Evolutionary conservation across 2,113 vertebrate species (phyloP).

Genomic region (Smithornis capensis): DNA sequence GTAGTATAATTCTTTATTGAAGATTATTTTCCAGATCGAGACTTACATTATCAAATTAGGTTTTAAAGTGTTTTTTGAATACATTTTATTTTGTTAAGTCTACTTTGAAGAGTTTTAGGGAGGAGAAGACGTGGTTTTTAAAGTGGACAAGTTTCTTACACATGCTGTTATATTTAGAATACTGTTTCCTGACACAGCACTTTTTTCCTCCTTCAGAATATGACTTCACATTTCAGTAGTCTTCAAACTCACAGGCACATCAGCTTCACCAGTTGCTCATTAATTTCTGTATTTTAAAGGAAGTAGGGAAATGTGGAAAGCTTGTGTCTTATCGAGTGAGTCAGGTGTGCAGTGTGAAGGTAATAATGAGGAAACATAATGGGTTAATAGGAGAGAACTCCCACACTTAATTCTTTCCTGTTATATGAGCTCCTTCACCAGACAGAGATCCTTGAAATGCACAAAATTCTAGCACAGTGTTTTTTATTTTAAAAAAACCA

Average conservation of each 20-base stretch:
- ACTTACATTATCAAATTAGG: background rate
- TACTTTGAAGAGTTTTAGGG: background rate
- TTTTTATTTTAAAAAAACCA: slow-evolving; percentile 18
- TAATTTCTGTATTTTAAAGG: slow-evolving; percentile 19
- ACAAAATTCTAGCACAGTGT: background rate
- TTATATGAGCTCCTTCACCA: background rate
- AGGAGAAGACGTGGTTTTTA: background rate
- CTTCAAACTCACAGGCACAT: background rate
- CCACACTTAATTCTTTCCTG: slow-evolving; percentile 9
- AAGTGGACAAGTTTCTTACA: background rate
- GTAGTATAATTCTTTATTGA: background rate
- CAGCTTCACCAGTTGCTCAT: slow-evolving; percentile 21
- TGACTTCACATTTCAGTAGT: background rate
- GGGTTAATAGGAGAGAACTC: slow-evolving; percentile 23
- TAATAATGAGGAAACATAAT: background rate
- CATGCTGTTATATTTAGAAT: background rate
- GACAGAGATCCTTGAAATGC: background rate
- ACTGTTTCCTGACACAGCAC: slow-evolving; percentile 18
- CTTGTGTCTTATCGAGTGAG: background rate
- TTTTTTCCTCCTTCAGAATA: slow-evolving; percentile 22
- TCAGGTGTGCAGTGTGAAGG: background rate
- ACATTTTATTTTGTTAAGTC: background rate
- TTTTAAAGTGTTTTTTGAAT: background rate
- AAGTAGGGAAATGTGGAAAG: background rate
- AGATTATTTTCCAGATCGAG: background rate